These are phyloP conservation scores for Phylloscopus whistleri DNA, from an alignment of 2,113 vertebrate species.

Conservation along the genomic window DNA sequence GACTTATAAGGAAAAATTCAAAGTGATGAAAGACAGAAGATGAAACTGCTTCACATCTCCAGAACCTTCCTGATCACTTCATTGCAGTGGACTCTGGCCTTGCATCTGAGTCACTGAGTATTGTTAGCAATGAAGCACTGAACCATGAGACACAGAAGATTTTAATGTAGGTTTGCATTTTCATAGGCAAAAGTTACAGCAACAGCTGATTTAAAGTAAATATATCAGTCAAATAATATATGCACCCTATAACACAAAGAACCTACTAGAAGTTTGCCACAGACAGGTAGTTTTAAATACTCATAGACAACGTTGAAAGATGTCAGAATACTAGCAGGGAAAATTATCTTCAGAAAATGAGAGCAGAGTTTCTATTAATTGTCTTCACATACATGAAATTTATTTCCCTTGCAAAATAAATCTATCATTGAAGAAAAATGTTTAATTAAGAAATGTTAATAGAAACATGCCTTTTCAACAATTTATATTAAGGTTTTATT, in stretches of 20 bases:
- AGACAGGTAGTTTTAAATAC: neutral
- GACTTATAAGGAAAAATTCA: neutral
- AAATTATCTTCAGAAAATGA: neutral
- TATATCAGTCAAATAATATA: neutral
- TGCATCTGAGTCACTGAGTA: neutral
- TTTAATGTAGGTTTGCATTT: neutral
- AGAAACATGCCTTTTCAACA: conserved; percentile 19
- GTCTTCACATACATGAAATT: neutral
- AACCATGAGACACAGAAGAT: neutral
- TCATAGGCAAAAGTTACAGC: neutral
- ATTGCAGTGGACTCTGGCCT: neutral
- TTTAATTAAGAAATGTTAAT: conserved; percentile 51
- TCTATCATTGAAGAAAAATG: conserved; percentile 7
- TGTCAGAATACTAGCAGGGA: neutral
- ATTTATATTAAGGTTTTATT: conserved; percentile 30
- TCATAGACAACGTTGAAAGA: neutral
- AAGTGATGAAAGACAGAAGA: neutral
- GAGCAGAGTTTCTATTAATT: neutral
- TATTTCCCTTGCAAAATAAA: conserved; percentile 28
- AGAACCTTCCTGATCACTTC: neutral
- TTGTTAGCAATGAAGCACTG: neutral
- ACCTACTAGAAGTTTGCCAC: neutral
- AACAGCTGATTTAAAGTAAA: neutral
- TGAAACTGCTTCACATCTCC: neutral
- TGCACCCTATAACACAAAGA: neutral